These are phyloP conservation scores for Bradypodion pumilum DNA, from an alignment of 2,797 vertebrate species.

Conservation along the genomic window DNA sequence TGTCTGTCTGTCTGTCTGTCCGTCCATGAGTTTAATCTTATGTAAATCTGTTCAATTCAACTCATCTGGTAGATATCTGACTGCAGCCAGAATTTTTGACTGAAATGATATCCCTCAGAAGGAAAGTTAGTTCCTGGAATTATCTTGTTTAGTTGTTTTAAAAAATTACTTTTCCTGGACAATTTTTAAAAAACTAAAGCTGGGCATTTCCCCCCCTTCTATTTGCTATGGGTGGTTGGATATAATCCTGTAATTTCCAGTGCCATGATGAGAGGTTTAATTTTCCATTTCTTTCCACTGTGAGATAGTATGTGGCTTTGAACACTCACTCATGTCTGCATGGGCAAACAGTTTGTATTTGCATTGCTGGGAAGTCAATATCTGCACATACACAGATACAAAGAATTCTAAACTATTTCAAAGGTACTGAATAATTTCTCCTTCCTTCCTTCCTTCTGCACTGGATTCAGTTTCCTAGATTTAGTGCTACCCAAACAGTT, in stretches of 20 bases:
- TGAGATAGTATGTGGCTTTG: conserved; percentile 55
- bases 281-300: conserved; percentile 70
- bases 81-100: neutral
- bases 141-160: conserved; percentile 23
- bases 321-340: conserved; percentile 65
- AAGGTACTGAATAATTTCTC: conserved; percentile 5
- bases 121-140: conserved; percentile 46
- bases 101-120: conserved; percentile 20
- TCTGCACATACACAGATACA: conserved; percentile 23
- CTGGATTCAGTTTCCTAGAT: conserved; percentile 30
- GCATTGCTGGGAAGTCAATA: conserved; percentile 64
- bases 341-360: conserved; percentile 62
- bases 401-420: conserved; percentile 32
- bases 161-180: conserved; percentile 34
- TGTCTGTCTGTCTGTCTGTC: neutral
- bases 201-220: conserved; percentile 40
- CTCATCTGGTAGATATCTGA: neutral
- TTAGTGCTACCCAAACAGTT: conserved; percentile 17
- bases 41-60: neutral
- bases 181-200: conserved; percentile 49
- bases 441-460: neutral
- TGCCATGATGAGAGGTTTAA: conserved; percentile 71
- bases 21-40: neutral
- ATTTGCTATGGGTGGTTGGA: conserved; percentile 50
- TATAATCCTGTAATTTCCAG: conserved; percentile 72